Base-by-base conservation (phyloP, 1,140 invertebrate species). In the Aphaenogaster ashmeadi region DNA sequence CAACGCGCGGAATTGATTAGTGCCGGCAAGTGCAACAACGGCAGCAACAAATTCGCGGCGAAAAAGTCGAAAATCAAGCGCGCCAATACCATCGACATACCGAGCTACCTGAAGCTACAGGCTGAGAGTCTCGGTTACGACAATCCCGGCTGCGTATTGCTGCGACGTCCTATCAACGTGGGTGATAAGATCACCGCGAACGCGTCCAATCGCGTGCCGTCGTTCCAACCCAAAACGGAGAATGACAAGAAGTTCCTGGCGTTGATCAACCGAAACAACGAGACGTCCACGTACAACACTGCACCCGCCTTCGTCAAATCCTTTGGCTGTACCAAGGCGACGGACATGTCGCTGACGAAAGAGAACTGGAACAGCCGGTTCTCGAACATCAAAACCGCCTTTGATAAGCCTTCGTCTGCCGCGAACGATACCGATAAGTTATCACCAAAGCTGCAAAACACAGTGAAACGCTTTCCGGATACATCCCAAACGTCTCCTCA, bases 81-180 rank as follows among this genome's bases (percentile, higher is more conserved):
- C 36, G 98, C 98, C 0, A 98, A 98, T 85, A 98, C 98, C 2
- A 98, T 98, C 86, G 98, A 98, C 92, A 98, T 98, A 92, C 98
- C 98, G 0, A 98, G 97, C 92, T 97, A 95, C 58, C 58, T 95
- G n/a, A 95, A 95, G 33, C 86, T 95, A 0, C 94, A 95, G 27
- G 80, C 93, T 0, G 93, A 93, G 90, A 96, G 85, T 91, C 93
- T 90, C 3, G 91, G 93, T 75, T 83, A 93, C 87, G 94, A 92
- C 33, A 92, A 87, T 15, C 74, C 92, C 77, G 93, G 95, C 21
- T 96, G 96, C 87, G 91, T 96, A 27, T 95, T 96, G 0, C 90
- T 97, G 0, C 94, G 96, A 64, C 95, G 96, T 2, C 96, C 96
- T 0, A 96, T 97, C 4, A 95, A 96, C 86, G 96, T 97, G 0